Conservation (phyloP, 2,797 vertebrate genomes). For the Pagetopsis macropterus region DNA sequence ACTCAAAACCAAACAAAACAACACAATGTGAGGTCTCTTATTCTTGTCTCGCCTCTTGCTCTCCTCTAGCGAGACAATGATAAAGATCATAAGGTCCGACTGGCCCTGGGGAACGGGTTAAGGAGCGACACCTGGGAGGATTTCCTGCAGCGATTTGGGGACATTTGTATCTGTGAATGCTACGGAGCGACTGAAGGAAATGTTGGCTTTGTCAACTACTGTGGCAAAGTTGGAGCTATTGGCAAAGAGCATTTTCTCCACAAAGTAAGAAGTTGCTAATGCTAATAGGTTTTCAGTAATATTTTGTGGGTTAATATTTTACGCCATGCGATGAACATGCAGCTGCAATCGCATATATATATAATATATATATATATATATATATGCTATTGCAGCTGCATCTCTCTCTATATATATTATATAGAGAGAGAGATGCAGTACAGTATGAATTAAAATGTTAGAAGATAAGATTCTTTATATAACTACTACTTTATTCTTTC, state of each 20-base stretch:
- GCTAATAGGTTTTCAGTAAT: neutral
- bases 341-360: too few relatives aligned
- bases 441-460: neutral
- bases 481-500: neutral
- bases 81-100: slow-evolving; percentile 84
- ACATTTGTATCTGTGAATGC: slow-evolving; percentile 84
- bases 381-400: too few relatives aligned
- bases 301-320: neutral
- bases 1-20: neutral
- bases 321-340: neutral
- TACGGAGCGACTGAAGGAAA: slow-evolving; percentile 92
- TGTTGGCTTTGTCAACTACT: slow-evolving; percentile 86
- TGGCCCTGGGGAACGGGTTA: slow-evolving; percentile 87
- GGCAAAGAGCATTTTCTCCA: slow-evolving; percentile 83
- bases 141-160: slow-evolving; percentile 87
- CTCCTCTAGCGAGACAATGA: slow-evolving; percentile 83
- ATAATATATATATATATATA: too few relatives aligned
- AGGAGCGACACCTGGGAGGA: slow-evolving; percentile 87
- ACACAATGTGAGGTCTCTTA: neutral
- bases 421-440: neutral
- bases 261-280: slow-evolving; percentile 75
- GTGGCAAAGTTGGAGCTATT: slow-evolving; percentile 86
- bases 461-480: neutral
- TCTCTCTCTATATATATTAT: too few relatives aligned
- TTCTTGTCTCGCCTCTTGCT: neutral